These are phyloP conservation scores for Actinemys pallida DNA, from an alignment of 2,113 vertebrate species.

Conservation along the genomic window DNA sequence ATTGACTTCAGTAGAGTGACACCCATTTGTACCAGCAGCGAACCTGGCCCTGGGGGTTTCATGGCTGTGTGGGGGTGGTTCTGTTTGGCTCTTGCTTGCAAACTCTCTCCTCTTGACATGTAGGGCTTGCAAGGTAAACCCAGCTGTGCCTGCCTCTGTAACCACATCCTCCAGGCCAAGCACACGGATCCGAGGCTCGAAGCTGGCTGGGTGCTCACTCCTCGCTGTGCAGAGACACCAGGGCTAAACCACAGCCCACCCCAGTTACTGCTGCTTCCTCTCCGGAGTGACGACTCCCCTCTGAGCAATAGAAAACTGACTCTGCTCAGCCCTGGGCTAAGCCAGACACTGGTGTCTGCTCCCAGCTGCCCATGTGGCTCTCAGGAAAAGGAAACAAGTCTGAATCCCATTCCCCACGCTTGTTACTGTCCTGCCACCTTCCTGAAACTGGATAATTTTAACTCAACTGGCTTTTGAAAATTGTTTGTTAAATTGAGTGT, in stretches of 20 bases:
- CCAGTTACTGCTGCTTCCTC: conserved; percentile 15
- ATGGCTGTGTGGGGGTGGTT: neutral
- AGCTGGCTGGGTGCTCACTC: neutral
- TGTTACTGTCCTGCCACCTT: neutral
- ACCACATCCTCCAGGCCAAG: conserved; percentile 63
- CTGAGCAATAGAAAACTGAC: neutral
- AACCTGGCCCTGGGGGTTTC: neutral
- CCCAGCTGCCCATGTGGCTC: neutral
- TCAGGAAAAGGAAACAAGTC: neutral
- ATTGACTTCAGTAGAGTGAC: neutral
- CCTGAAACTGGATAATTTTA: neutral
- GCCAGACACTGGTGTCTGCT: neutral
- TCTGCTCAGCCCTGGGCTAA: rapidly evolving
- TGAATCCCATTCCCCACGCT: neutral
- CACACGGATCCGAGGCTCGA: neutral
- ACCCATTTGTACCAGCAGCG: neutral
- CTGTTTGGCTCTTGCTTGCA: neutral
- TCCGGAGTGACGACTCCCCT: neutral
- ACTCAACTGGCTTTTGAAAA: neutral
- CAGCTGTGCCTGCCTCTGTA: conserved; percentile 30
- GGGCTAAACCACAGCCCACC: conserved; percentile 10
- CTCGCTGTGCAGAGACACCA: neutral
- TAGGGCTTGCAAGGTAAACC: neutral
- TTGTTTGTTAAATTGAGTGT: rapidly evolving
- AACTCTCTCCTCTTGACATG: neutral